Conservation (phyloP, 2,888 invertebrate genomes). For the Pogonocherus hispidulus region DNA sequence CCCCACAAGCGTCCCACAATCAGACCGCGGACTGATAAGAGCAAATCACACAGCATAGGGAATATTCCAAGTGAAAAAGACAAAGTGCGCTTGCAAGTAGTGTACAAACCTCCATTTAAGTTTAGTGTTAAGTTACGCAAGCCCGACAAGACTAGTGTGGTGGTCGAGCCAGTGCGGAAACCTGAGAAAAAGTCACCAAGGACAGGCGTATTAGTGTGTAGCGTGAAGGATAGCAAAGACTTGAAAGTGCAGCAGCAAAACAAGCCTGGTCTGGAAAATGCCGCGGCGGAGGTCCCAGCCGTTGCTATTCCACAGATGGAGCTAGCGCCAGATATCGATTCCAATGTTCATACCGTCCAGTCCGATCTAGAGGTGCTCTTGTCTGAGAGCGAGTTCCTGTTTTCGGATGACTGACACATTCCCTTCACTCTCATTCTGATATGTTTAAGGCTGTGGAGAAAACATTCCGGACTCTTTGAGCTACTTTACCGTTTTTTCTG, state of each 20-base stretch:
- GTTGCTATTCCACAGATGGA: conserved; percentile 54
- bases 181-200: conserved; percentile 58
- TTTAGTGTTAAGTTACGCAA: conserved; percentile 85
- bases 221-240: conserved; percentile 48
- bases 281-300: conserved; percentile 30
- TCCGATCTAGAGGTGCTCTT: conserved; percentile 75
- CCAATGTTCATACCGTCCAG: conserved; percentile 74
- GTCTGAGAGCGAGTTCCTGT: conserved; percentile 73
- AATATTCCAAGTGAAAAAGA: conserved; percentile 75
- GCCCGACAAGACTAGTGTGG: conserved; percentile 77
- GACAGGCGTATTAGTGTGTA: conserved; percentile 70
- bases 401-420: conserved; percentile 64
- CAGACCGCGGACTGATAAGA: conserved; percentile 71
- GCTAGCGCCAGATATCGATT: conserved; percentile 67
- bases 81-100: conserved; percentile 85
- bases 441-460: conserved; percentile 57
- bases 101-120: conserved; percentile 90
- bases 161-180: conserved; percentile 68
- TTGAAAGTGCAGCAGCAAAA: conserved; percentile 13
- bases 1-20: conserved; percentile 68
- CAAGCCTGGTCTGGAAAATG: conserved; percentile 3
- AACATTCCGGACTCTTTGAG: conserved; percentile 59
- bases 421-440: conserved; percentile 29
- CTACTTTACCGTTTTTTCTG: conserved; percentile 44
- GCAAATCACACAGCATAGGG: conserved; percentile 77